A percentile compares a stretch with the other conserved stretches of the same genome.
phyloP scores from a whole-genome alignment of 2,797 vertebrate genomes.

The Sebastes elongatus region DNA sequence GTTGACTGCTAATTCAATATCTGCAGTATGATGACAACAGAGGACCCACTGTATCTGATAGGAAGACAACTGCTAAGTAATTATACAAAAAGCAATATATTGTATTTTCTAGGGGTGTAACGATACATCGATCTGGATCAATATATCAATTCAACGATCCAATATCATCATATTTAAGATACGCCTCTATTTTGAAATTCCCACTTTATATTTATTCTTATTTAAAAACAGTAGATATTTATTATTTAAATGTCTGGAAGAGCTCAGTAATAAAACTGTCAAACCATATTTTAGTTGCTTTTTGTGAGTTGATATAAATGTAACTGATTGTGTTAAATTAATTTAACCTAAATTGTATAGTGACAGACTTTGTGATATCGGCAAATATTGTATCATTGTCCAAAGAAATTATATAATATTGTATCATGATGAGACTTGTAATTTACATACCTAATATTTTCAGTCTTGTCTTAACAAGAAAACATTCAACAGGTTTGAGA shows the following conservation, averaged over 20 bases:
- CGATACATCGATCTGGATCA: accelerated
- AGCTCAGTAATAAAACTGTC: accelerated
- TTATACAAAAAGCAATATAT: not conserved
- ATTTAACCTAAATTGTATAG: no score
- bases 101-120: not conserved
- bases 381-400: no score
- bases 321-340: no score
- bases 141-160: accelerated
- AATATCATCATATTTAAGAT: no score
- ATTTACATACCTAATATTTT: not conserved
- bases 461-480: not conserved
- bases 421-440: no score
- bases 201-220: no score
- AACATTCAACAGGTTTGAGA: not conserved
- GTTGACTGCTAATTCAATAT: not conserved
- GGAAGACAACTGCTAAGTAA: not conserved
- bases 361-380: no score
- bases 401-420: no score
- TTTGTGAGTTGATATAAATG: no score
- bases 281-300: accelerated
- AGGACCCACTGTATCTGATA: not conserved
- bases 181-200: no score
- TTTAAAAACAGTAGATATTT: no score
- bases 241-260: accelerated
- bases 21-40: no score